Evolutionary conservation across 2,797 vertebrate species (phyloP).

Genomic region (Gila robusta): DNA sequence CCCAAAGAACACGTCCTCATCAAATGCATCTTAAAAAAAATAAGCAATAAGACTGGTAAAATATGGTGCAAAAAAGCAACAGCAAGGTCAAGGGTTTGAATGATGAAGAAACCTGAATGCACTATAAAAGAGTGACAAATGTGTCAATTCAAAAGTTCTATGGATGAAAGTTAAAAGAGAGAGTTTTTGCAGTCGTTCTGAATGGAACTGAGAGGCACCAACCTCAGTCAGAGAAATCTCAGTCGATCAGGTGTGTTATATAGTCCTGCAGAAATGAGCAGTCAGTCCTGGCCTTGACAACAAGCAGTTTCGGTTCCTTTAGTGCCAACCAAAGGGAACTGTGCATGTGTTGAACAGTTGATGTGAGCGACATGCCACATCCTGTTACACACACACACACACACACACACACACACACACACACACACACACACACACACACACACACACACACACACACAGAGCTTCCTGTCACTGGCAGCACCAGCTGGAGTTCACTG

Average conservation of each 20-base stretch:
- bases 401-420: constrained; percentile 1
- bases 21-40: not conserved
- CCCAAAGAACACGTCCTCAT: not conserved
- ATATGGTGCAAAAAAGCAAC: not conserved
- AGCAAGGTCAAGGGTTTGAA: no score
- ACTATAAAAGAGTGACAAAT: not conserved
- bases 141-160: not conserved
- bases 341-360: constrained; percentile 20
- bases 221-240: constrained; percentile 6
- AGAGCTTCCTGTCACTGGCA: constrained; percentile 42
- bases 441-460: constrained; percentile 5
- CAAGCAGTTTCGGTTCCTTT: constrained; percentile 38
- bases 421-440: constrained; percentile 14
- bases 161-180: not conserved
- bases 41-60: not conserved
- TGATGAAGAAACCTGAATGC: not conserved
- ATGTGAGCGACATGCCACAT: constrained; percentile 51
- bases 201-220: not conserved
- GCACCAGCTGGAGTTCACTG: constrained; percentile 51
- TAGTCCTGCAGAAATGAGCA: not conserved
- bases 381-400: constrained; percentile 19
- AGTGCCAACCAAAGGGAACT: not conserved
- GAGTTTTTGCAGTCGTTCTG: not conserved
- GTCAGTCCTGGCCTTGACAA: not conserved
- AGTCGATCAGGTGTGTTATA: not conserved